A percentile compares a stretch with the other conserved stretches of the same genome.
phyloP scores from a whole-genome alignment of 2,888 invertebrate species.

The Bembecia ichneumoniformis region DNA sequence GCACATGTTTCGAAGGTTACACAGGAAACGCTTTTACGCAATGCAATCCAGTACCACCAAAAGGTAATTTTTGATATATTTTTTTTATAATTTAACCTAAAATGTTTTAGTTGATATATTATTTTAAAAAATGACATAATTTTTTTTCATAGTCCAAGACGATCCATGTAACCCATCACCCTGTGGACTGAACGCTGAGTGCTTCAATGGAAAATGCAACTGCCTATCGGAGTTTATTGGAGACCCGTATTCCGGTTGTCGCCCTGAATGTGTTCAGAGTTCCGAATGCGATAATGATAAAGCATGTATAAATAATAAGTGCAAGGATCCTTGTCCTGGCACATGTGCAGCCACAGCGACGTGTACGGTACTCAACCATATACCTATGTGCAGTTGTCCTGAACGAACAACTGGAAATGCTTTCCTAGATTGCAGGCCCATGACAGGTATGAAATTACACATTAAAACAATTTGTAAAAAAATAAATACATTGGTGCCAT shows the following conservation, averaged over 20 bases:
- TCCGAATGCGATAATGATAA: slow-evolving; percentile 79
- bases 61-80: slow-evolving; percentile 31
- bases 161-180: slow-evolving; percentile 78
- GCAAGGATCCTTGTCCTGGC: slow-evolving; percentile 83
- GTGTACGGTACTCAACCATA: slow-evolving; percentile 78
- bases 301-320: slow-evolving; percentile 82
- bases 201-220: slow-evolving; percentile 77
- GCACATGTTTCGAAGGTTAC: slow-evolving; percentile 71
- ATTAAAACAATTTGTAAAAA: no score
- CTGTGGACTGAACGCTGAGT: slow-evolving; percentile 81
- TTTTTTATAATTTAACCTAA: neutral
- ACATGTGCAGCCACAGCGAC: slow-evolving; percentile 82
- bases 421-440: slow-evolving; percentile 74
- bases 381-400: slow-evolving; percentile 74
- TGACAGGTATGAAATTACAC: slow-evolving; percentile 44
- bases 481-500: slow-evolving; percentile 1
- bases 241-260: slow-evolving; percentile 82
- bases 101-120: neutral
- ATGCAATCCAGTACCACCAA: slow-evolving; percentile 46
- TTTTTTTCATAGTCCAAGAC: slow-evolving; percentile 32
- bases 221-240: slow-evolving; percentile 83
- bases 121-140: neutral
- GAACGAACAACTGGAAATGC: slow-evolving; percentile 79
- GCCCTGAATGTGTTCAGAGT: slow-evolving; percentile 85
- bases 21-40: slow-evolving; percentile 77